These are phyloP conservation scores for Picus viridis DNA, from an alignment of 2,797 vertebrate genomes.

Conservation along the genomic window DNA sequence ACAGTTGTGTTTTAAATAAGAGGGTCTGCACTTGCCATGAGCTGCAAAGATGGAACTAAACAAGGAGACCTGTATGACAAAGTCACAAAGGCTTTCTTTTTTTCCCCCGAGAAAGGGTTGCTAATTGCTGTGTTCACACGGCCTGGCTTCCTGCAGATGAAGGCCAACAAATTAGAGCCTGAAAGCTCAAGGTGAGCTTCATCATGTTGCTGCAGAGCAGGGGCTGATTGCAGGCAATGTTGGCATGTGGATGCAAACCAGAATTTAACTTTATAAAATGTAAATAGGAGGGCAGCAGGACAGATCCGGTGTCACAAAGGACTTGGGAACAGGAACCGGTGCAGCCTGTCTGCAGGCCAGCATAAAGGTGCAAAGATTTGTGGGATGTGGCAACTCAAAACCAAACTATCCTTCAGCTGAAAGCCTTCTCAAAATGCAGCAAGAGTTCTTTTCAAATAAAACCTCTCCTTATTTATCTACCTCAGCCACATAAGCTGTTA, in stretches of 20 bases:
- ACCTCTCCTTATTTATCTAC: not conserved
- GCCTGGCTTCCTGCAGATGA: not conserved
- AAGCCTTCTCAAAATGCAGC: not conserved
- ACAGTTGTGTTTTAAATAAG: not conserved
- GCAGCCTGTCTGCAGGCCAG: not conserved
- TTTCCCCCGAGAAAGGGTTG: not conserved
- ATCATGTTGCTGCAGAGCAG: not conserved
- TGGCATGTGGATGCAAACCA: not conserved
- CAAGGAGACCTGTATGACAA: not conserved
- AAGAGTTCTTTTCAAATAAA: slow-evolving; percentile 26
- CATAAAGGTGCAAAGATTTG: not conserved
- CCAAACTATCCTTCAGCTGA: not conserved
- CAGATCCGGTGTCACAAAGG: not conserved
- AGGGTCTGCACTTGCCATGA: not conserved
- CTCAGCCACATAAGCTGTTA: slow-evolving; percentile 47
- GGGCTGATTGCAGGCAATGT: not conserved
- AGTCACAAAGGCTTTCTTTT: not conserved
- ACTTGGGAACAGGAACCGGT: not conserved
- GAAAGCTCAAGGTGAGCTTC: not conserved
- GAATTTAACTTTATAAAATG: not conserved
- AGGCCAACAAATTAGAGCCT: not conserved
- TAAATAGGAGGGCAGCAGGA: not conserved
- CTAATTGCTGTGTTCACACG: not conserved
- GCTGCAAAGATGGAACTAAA: not conserved
- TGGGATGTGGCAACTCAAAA: slow-evolving; percentile 25